Evolutionary conservation across 2,113 vertebrate genomes (phyloP).

Genomic region (Xiphorhynchus elegans): DNA sequence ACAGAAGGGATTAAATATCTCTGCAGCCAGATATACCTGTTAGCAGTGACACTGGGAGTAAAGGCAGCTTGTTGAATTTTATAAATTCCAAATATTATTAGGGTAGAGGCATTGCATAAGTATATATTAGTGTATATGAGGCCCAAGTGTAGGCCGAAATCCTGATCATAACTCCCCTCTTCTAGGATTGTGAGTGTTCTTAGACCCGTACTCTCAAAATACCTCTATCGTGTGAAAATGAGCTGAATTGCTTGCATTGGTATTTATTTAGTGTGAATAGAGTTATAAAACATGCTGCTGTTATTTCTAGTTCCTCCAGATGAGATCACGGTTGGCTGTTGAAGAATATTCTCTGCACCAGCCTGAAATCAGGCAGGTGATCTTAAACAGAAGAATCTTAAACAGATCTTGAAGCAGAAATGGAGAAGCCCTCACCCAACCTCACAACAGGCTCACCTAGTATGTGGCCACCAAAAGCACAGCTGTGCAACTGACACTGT

Average conservation of each 20-base stretch:
- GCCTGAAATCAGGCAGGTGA: not conserved
- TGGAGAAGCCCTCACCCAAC: not conserved
- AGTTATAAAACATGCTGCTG: not conserved
- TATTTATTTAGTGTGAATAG: not conserved
- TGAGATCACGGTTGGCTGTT: slow-evolving; percentile 15
- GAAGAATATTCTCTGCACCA: not conserved
- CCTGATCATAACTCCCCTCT: not conserved
- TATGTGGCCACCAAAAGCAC: not conserved
- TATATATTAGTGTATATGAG: not conserved
- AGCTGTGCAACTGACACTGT: not conserved
- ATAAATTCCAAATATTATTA: not conserved
- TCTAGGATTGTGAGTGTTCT: not conserved
- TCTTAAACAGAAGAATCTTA: too few relatives aligned
- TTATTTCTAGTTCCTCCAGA: not conserved
- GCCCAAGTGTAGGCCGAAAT: not conserved
- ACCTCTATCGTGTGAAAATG: not conserved
- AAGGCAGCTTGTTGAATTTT: not conserved
- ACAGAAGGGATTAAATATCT: not conserved
- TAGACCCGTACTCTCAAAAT: not conserved
- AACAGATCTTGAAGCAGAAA: rapidly evolving
- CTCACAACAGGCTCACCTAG: not conserved
- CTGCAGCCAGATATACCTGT: not conserved
- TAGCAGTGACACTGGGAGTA: not conserved
- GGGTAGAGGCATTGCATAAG: not conserved
- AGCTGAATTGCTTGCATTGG: not conserved